Evolutionary conservation across 2,113 vertebrate species (phyloP), one percentile per base, ranked within the genome.

Genomic region (Cyphomyrus plagiostoma): DNA sequence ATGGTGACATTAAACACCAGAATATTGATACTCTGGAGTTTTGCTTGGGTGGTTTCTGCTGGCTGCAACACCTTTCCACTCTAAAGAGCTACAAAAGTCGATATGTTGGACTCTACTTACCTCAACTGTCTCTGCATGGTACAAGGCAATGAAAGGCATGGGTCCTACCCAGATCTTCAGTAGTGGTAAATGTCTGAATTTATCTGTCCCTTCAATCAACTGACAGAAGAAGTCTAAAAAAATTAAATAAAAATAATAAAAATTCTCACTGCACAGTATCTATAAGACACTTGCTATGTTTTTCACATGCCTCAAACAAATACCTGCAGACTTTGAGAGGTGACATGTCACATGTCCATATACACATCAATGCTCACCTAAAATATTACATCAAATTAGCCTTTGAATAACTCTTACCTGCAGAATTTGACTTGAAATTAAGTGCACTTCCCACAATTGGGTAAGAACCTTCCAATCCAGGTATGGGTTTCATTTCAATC

Each of bases 101-200:
- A 42, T 19, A 42, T 77, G 53, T 35, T 87, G 80, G 70, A 52
- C 52, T 15, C 84, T 26, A 39, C 26, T 86, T 87, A 93, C 93
- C 93, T 93, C 93, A 52, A 93, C 91, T 66, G 89, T 93, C 77
- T 93, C 92, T 50, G 93, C 90, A 74, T 93, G 93, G 88, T 58
- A 92, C 66, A 93, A 88, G 62, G 93, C 9, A 21, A 93, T 80
- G 48, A 93, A 91, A 1, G 93, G 92, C 17, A 93, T 58, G 30
- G 93, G 93, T 52, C 93, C 93, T 49, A 93, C 49, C 93, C 92
- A 93, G 3, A 93, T 48, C 52, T 93, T 93, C 49, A 89, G 56
- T 35, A 93, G 88, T 58, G 93, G 92, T 15, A 89, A 88, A 86
- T 91, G 89, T 82, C 93, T 90, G 90, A 91, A 90, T 70, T 93